phyloP scores from a whole-genome alignment of 2,113 vertebrate genomes.

The Myotis yumanensis region DNA sequence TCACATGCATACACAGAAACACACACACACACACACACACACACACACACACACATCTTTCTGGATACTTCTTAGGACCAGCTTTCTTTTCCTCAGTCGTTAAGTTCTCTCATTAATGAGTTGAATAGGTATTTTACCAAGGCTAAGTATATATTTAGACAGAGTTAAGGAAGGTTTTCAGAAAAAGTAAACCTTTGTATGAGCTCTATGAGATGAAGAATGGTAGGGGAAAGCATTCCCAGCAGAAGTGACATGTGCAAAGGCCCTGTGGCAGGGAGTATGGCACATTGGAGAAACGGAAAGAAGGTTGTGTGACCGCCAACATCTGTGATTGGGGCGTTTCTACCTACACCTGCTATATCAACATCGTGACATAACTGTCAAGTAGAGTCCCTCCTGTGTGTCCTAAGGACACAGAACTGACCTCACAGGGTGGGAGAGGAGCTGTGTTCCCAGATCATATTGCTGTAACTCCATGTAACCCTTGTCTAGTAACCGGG shows the following conservation, averaged over 20 bases:
- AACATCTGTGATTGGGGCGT: neutral
- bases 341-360: neutral
- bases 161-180: neutral
- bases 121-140: neutral
- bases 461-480: neutral
- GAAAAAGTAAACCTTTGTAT: neutral
- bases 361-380: neutral
- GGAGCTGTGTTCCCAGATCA: neutral
- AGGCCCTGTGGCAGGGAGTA: neutral
- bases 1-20: neutral
- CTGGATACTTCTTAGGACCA: neutral
- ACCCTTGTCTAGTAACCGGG: neutral
- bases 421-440: neutral
- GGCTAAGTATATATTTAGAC: neutral
- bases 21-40: neutral
- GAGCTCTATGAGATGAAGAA: neutral
- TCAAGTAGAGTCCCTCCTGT: neutral
- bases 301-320: neutral
- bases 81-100: neutral
- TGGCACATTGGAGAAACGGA: neutral
- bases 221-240: neutral
- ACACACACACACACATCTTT: neutral
- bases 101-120: constrained; percentile 13
- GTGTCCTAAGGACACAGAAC: neutral
- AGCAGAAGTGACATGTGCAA: neutral